Conservation (phyloP, 2,113 vertebrate genomes). For the Carassius carassius region DNA sequence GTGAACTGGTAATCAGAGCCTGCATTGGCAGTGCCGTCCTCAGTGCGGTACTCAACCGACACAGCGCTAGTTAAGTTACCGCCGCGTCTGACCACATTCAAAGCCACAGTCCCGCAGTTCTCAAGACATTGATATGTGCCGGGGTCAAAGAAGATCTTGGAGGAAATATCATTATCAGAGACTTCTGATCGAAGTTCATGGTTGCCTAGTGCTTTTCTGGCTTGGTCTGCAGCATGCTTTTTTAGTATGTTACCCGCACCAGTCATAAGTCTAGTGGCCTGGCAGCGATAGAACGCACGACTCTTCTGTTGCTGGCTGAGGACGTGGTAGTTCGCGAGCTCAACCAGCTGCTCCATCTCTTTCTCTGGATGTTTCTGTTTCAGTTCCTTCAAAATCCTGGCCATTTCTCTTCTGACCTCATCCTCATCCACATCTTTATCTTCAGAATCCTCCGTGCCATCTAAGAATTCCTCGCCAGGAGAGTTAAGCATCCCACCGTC, state of each 20-base stretch:
- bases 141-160: slow-evolving; percentile 89
- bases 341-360: slow-evolving; percentile 89
- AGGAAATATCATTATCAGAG: slow-evolving; percentile 76
- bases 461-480: slow-evolving; percentile 81
- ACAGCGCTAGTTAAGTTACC: slow-evolving; percentile 84
- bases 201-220: slow-evolving; percentile 83
- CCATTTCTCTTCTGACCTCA: slow-evolving; percentile 86
- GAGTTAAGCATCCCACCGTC: slow-evolving; percentile 85
- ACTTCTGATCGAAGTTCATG: slow-evolving; percentile 83
- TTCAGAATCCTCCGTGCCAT: slow-evolving; percentile 77
- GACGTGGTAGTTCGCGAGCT: slow-evolving; percentile 90
- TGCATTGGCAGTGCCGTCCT: slow-evolving; percentile 92
- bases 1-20: slow-evolving; percentile 91
- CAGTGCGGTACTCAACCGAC: slow-evolving; percentile 87
- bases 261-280: slow-evolving; percentile 91
- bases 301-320: slow-evolving; percentile 94
- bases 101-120: slow-evolving; percentile 89
- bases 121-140: slow-evolving; percentile 91
- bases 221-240: slow-evolving; percentile 89
- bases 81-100: slow-evolving; percentile 85
- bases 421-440: slow-evolving; percentile 86
- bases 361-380: slow-evolving; percentile 95
- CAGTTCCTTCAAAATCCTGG: slow-evolving; percentile 89
- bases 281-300: slow-evolving; percentile 92
- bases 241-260: slow-evolving; percentile 91